Conservation (phyloP, 92 coral and sea anemone genomes). For the Porites evermanni region DNA sequence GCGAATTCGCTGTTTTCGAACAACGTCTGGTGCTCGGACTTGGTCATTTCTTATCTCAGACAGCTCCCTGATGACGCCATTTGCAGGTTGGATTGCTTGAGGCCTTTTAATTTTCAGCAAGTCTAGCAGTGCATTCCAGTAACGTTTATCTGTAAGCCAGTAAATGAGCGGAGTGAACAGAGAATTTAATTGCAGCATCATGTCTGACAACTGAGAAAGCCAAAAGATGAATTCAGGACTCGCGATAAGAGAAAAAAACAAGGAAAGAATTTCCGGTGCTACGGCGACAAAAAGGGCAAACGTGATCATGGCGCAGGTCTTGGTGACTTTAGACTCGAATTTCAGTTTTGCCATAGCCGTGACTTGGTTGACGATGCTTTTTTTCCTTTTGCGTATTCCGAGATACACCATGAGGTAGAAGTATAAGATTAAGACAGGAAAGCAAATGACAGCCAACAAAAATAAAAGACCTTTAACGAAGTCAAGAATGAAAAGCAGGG, state of each 20-base stretch:
- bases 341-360: background rate
- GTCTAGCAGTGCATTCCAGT: background rate
- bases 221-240: background rate
- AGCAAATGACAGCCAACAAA: background rate
- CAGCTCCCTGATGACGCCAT: background rate
- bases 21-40: background rate
- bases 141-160: background rate
- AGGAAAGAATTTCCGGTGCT: background rate
- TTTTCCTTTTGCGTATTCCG: background rate
- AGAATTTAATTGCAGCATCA: background rate
- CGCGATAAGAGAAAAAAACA: background rate
- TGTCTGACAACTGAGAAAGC: background rate
- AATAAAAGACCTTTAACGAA: background rate
- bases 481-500: background rate
- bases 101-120: background rate
- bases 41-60: background rate
- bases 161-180: background rate
- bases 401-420: background rate
- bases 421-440: background rate
- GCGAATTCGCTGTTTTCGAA: too few relatives aligned
- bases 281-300: background rate
- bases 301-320: background rate
- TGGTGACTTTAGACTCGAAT: background rate
- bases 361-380: background rate
- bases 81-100: background rate